These are phyloP conservation scores for Miltochrista miniata DNA, from an alignment of 2,888 invertebrate species.

Conservation along the genomic window DNA sequence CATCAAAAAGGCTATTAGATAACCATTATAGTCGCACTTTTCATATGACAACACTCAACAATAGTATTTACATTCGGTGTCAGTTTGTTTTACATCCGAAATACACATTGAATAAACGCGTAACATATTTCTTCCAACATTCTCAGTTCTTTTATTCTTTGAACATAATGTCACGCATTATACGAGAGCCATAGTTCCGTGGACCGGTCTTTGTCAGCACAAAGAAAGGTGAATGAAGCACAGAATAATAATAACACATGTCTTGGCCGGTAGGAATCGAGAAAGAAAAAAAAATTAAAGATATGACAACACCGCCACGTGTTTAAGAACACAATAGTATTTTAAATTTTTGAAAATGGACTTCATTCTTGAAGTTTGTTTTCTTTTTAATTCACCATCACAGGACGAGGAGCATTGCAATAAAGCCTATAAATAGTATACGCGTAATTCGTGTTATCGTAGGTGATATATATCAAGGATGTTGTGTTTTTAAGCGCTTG, in stretches of 20 bases:
- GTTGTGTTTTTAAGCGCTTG: constrained; percentile 55
- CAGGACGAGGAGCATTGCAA: constrained; percentile 16
- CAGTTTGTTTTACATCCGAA: constrained; percentile 82
- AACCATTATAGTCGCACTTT: constrained; percentile 75
- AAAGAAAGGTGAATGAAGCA: constrained; percentile 76
- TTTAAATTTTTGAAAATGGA: constrained; percentile 51
- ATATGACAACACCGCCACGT: constrained; percentile 77
- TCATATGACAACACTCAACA: constrained; percentile 76
- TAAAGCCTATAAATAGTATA: constrained; percentile 29
- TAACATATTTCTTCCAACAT: constrained; percentile 75
- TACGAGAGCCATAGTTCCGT: constrained; percentile 71
- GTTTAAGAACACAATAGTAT: constrained; percentile 63
- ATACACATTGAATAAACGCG: constrained; percentile 77
- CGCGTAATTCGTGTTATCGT: constrained; percentile 35
- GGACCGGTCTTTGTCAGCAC: constrained; percentile 65
- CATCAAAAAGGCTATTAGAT: constrained; percentile 73
- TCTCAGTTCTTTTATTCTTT: constrained; percentile 69
- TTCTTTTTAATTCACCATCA: constrained; percentile 37
- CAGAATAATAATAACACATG: constrained; percentile 76
- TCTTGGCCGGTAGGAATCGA: constrained; percentile 68
- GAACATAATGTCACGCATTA: constrained; percentile 75
- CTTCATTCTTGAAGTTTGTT: constrained; percentile 46
- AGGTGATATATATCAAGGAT: constrained; percentile 44
- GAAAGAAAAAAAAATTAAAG: constrained; percentile 57
- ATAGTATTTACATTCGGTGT: constrained; percentile 83